A percentile compares a stretch with the other conserved stretches of the same genome.
phyloP scores from a whole-genome alignment of 2,113 vertebrate species.

The Pandion haliaetus region DNA sequence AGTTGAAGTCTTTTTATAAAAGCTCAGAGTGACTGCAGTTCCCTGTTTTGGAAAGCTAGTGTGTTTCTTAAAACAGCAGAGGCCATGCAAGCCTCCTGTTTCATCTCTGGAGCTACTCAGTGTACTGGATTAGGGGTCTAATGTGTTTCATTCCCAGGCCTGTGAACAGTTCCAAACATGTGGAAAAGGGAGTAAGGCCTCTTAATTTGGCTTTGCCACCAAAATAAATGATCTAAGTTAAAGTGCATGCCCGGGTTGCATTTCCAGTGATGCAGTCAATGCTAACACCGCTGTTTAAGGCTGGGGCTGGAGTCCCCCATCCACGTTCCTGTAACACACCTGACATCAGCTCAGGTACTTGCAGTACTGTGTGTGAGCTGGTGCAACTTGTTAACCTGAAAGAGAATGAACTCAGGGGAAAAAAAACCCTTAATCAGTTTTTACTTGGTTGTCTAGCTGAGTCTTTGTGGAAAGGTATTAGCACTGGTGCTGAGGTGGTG shows the following conservation, averaged over 20 bases:
- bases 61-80: neutral
- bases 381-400: neutral
- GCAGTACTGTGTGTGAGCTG: accelerated
- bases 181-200: neutral
- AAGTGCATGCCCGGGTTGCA: accelerated
- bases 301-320: neutral
- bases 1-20: neutral
- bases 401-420: neutral
- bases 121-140: neutral
- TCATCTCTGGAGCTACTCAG: neutral
- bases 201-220: neutral
- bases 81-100: neutral
- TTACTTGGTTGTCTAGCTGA: neutral
- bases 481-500: neutral
- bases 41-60: neutral
- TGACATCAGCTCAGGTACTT: neutral
- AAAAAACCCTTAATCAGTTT: neutral
- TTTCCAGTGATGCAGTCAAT: neutral
- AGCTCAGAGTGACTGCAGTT: neutral
- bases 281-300: neutral
- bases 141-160: neutral
- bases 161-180: neutral
- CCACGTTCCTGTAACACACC: neutral
- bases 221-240: neutral
- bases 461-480: neutral